Evolutionary conservation across 2,113 vertebrate genomes (phyloP).

Genomic region (Lepus timidus): DNA sequence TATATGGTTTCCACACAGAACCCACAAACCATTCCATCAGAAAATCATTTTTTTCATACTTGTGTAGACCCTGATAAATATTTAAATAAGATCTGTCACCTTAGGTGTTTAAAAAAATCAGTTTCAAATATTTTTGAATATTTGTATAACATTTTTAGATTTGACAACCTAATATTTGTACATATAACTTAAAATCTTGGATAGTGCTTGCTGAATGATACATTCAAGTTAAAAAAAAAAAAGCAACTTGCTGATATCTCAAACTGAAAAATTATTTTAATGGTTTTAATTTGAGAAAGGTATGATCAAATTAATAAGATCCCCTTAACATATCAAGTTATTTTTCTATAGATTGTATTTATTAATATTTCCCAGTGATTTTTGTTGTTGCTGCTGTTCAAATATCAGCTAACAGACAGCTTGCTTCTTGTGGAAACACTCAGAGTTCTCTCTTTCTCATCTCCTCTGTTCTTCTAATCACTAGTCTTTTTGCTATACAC

Average conservation of each 20-base stretch:
- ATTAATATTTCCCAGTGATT: background rate
- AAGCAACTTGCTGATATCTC: too few species aligned
- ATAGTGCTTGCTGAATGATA: background rate
- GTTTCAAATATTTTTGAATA: background rate
- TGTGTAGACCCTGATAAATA: background rate
- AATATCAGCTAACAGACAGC: background rate
- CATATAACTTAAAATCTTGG: background rate
- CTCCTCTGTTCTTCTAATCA: background rate
- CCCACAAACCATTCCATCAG: background rate
- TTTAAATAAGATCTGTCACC: background rate
- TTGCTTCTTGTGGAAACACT: background rate
- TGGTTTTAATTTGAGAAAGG: background rate
- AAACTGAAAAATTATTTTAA: background rate
- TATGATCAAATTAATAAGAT: background rate
- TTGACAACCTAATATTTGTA: background rate
- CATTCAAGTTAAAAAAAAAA: background rate
- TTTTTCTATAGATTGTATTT: background rate
- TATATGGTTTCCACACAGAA: background rate
- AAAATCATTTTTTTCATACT: background rate
- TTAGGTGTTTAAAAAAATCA: background rate
- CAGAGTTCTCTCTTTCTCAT: background rate
- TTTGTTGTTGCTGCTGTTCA: background rate
- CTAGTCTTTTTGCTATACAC: background rate
- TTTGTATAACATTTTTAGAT: background rate
- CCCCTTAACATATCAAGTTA: background rate